Base-by-base conservation (phyloP, 2,113 vertebrate species). In the Fulmarus glacialis region DNA sequence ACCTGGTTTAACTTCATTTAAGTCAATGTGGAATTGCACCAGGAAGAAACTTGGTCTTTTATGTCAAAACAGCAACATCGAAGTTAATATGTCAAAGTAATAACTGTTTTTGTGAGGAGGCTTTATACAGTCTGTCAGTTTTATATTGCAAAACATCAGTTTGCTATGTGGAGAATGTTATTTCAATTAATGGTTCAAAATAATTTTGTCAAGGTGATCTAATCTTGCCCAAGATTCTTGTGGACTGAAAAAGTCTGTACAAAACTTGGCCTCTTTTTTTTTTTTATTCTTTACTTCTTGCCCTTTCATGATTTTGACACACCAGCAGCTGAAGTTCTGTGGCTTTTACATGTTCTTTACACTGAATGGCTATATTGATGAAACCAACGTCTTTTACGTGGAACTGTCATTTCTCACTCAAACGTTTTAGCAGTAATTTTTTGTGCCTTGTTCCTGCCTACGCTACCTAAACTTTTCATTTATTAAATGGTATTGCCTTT, bases 331-430 rank as follows among this genome's bases (percentile, higher is more conserved):
- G 40, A 36, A 34, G 6, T n/a, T 79, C 60, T 12, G 0, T 30
- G 50, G 27, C 13, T 30, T 83, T 60, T 34, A n/a, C 15, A 3
- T 47, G 43, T 62, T 67, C 40, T 80, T 53, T 50, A 47, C 4
- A 9, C 6, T 53, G 56, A 90, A 55, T 0, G 0, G 36, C 2
- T 3, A 7, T 9, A 17, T 3, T 24, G 47, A 67, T 58, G 10
- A 77, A 82, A 68, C 3, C n/a, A 73, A 16, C 1, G 5, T 73
- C 11, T 79, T 87, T 48, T 50, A 19, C 16, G 26, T 18, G 9
- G 15, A 48, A 15, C 32, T 62, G 15, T 26, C 11, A 27, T 80
- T 91, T 73, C 40, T 84, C 38, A 43, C 10, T 67, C 62, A 36
- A 95, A 45, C 5, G 3, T 43, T 52, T 78, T 17, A 56, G 24